Base-by-base conservation (phyloP, 2,888 invertebrate genomes). In the Drosophila anomelani region DNA sequence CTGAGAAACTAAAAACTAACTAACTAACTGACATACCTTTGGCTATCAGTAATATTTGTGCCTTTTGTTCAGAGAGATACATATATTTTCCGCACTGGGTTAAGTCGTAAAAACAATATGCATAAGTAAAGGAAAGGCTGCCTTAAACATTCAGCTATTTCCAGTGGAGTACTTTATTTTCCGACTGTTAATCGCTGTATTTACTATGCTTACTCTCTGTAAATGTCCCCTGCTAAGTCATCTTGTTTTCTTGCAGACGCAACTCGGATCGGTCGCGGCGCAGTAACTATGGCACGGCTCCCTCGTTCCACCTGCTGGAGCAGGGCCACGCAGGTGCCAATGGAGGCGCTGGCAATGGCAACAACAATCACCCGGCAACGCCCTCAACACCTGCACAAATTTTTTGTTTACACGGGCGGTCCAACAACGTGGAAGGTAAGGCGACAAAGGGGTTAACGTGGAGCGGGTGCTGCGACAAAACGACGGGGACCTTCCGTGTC, bases 341-440 rank as follows among this genome's bases (percentile, higher is more conserved):
- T 36, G 68, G 61, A 8, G 58, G 47, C 41, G 43, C 20, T 46
- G 70, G 71, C 44, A 78, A 69, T 66, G 74, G 68, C 63, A 78
- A 79, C 71, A 83, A 79, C 76, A 87, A 83, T 62, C 91, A 81
- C 58, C 63, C 76, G 57, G 58, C 73, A 75, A 73, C 73, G 17
- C 69, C 70, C 23, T 53, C 67, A 55, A 72, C 82, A 69, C 78
- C 64, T 57, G 78, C 88, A 34, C 86, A 89, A 75, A 85, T 89
- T 67, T 86, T 82, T 69, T 90, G 91, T 72, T 82, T 91, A 71
- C 90, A 91, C 76, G 91, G 91, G n/a, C 86, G 83, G 36, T 79
- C 83, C 17, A 78, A 88, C 73, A 85, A 88, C 59, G 62, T 91
- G n/a, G 89, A 90, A 84, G 85, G 88, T 79, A 73, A 78, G 82